Conservation (phyloP, 2,113 vertebrate species). For the Labrus mixtus region DNA sequence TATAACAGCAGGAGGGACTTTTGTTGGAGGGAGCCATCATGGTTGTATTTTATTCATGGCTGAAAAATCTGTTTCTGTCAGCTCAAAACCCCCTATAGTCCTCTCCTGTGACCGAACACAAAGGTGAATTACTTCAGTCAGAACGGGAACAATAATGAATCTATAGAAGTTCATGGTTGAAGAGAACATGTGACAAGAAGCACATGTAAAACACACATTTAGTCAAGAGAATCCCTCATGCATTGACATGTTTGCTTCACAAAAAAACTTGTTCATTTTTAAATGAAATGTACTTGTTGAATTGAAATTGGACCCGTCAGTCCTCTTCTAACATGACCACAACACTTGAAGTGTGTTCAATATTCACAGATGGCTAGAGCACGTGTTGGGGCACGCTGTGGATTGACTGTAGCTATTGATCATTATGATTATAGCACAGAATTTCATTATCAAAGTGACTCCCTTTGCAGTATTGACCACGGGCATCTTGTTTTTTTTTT, state of each 20-base stretch:
- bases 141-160: not conserved
- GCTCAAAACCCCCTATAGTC: not conserved
- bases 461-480: not conserved
- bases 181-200: not conserved
- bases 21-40: slow-evolving; percentile 22
- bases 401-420: not conserved
- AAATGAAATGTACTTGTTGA: not conserved
- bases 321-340: not conserved
- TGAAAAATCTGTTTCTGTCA: slow-evolving; percentile 31
- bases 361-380: not conserved
- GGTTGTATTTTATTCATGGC: slow-evolving; percentile 47
- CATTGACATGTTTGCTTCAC: not conserved
- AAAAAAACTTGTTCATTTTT: not conserved
- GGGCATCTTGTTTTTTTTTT: not conserved
- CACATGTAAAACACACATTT: not conserved
- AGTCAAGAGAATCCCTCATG: not conserved
- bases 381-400: not conserved
- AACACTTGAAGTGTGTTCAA: not conserved
- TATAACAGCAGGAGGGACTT: slow-evolving; percentile 19
- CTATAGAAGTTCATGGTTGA: not conserved
- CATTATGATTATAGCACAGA: not conserved
- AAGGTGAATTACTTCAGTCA: not conserved
- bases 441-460: not conserved
- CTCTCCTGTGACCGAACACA: slow-evolving; percentile 12
- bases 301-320: not conserved